Evolutionary conservation across 2,888 invertebrate species (phyloP).

Genomic region (Malacosoma neustria): DNA sequence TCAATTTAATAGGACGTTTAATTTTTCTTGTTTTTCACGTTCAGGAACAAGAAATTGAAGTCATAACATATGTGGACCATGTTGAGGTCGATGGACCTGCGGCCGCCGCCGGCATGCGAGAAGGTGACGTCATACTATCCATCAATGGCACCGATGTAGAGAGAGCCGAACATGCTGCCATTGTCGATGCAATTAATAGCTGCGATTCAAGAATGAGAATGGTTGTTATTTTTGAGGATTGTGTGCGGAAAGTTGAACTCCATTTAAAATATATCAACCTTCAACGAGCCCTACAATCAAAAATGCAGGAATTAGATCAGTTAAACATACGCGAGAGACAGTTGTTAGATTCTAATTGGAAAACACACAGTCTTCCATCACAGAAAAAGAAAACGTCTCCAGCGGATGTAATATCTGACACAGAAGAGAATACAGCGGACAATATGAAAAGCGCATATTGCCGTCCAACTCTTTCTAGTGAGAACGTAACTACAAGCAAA

Average conservation of each 20-base stretch:
- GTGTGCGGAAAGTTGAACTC: slow-evolving; percentile 93
- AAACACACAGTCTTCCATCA: slow-evolving; percentile 91
- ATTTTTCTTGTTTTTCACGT: slow-evolving; percentile 11
- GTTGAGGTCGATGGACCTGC: slow-evolving; percentile 96
- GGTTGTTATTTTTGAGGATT: slow-evolving; percentile 97
- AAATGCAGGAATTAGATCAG: slow-evolving; percentile 89
- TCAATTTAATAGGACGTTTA: too few relatives aligned
- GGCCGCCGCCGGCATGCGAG: slow-evolving; percentile 93
- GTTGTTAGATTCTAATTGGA: slow-evolving; percentile 89
- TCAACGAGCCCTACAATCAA: slow-evolving; percentile 87
- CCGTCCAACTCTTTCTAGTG: slow-evolving; percentile 87
- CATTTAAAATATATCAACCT: slow-evolving; percentile 95
- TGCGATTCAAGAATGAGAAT: slow-evolving; percentile 94
- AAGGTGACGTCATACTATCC: slow-evolving; percentile 96
- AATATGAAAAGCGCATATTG: slow-evolving; percentile 77
- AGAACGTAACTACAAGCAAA: slow-evolving; percentile 78
- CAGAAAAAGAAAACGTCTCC: slow-evolving; percentile 84
- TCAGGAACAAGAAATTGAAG: slow-evolving; percentile 92
- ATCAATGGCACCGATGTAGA: slow-evolving; percentile 98
- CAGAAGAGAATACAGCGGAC: slow-evolving; percentile 57
- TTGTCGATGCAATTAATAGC: slow-evolving; percentile 93
- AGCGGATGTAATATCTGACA: slow-evolving; percentile 53
- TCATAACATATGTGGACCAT: slow-evolving; percentile 97
- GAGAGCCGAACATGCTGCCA: slow-evolving; percentile 92
- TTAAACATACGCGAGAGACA: slow-evolving; percentile 88